phyloP scores from a whole-genome alignment of 2,888 invertebrate genomes.

The Malacosoma neustria region DNA sequence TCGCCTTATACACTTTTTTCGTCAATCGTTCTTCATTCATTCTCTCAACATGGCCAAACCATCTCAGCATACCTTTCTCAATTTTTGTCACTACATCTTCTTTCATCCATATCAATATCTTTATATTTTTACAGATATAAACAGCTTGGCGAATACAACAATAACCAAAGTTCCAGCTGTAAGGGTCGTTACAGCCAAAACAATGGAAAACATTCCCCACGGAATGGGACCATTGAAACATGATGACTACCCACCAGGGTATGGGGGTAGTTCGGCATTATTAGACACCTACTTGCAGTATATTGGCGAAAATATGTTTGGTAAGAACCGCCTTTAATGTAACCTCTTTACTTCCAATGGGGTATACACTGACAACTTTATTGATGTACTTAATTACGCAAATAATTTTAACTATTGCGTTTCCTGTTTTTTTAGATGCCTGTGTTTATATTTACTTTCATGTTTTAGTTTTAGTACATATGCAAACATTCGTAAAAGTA shows the following conservation, averaged over 20 bases:
- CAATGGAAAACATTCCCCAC: constrained; percentile 76
- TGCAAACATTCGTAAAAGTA: no score
- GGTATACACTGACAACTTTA: no score
- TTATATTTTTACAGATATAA: constrained; percentile 51
- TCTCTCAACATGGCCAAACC: no score
- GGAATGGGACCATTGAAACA: constrained; percentile 74
- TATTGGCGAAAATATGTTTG: constrained; percentile 87
- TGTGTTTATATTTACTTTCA: no score
- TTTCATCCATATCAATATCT: no score
- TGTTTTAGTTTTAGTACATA: no score
- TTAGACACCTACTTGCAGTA: constrained; percentile 92
- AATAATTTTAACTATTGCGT: neutral
- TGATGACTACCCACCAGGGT: constrained; percentile 80
- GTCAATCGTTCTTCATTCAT: no score
- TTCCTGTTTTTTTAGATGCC: neutral
- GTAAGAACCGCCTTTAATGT: no score
- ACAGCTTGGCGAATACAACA: constrained; percentile 77
- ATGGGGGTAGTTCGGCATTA: constrained; percentile 84
- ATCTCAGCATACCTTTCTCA: no score
- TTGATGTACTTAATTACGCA: neutral
- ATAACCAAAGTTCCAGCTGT: constrained; percentile 78
- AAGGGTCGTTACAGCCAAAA: constrained; percentile 79
- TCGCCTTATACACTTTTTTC: no score
- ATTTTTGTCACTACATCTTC: no score
- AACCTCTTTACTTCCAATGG: no score